Conservation (phyloP, 2,888 invertebrate genomes). For the Halocaridina rubra region DNA sequence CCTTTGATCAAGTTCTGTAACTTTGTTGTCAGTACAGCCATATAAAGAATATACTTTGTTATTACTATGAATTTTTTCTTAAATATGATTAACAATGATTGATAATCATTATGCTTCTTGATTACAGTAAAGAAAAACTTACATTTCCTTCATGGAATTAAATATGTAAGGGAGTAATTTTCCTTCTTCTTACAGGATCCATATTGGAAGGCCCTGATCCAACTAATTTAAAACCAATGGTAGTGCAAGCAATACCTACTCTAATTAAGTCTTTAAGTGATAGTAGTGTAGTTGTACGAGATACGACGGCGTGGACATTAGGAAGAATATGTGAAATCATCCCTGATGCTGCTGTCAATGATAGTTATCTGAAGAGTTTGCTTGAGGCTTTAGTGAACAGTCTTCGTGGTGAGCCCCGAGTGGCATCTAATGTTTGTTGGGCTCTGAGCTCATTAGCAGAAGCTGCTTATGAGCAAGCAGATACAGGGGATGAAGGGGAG, state of each 20-base stretch:
- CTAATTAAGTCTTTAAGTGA: constrained; percentile 96
- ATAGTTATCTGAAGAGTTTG: constrained; percentile 78
- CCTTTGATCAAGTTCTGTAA: no score
- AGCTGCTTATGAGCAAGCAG: constrained; percentile 90
- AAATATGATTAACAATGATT: no score
- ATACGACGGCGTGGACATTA: constrained; percentile 98
- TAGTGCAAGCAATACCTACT: constrained; percentile 96
- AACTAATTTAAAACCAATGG: constrained; percentile 87
- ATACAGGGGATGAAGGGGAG: constrained; percentile 74
- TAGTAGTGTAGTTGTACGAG: constrained; percentile 90
- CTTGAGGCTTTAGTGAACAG: constrained; percentile 72
- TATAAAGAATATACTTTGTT: no score
- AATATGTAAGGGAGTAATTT: no score
- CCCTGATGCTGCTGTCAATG: constrained; percentile 93
- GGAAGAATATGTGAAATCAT: constrained; percentile 97
- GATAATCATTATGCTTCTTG: no score
- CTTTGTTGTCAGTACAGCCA: no score
- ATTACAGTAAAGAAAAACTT: no score
- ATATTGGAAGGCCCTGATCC: constrained; percentile 92
- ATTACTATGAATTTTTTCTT: no score
- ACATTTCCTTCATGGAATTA: no score
- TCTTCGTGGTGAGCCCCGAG: constrained; percentile 84
- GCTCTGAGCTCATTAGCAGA: constrained; percentile 97
- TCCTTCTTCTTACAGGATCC: constrained; percentile 70
- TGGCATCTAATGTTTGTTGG: constrained; percentile 99